A percentile compares a stretch with the other conserved stretches of the same genome.
phyloP scores from a whole-genome alignment of 1,140 invertebrate genomes.

The Temnothorax longispinosus region DNA sequence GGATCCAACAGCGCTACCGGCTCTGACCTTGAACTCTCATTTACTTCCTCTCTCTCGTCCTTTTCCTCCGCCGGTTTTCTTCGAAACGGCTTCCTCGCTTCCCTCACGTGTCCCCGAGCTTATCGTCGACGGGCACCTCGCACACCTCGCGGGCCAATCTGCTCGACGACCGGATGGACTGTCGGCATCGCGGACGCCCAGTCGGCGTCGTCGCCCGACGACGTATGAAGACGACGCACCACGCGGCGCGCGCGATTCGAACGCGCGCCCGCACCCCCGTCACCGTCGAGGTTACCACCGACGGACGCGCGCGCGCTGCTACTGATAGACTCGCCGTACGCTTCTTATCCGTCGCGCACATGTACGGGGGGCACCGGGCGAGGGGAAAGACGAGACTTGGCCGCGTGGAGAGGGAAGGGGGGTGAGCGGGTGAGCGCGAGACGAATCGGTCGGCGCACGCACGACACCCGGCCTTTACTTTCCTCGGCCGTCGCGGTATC shows the following conservation, averaged over 20 bases:
- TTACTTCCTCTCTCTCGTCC: conserved; percentile 29
- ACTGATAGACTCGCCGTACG: conserved; percentile 52
- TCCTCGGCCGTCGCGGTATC: conserved; percentile 65
- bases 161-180: conserved; percentile 25
- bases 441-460: conserved; percentile 66
- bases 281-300: conserved; percentile 40
- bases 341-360: conserved; percentile 59
- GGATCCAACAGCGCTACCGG: conserved; percentile 36
- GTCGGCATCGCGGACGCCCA: conserved; percentile 42
- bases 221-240: not conserved
- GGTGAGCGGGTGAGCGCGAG: no score
- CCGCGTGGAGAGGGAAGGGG: no score
- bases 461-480: conserved; percentile 71
- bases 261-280: conserved; percentile 21
- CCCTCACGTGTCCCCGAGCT: not conserved
- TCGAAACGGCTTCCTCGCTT: no score
- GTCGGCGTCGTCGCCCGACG: not conserved
- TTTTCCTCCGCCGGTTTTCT: no score
- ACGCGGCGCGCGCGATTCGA: not conserved
- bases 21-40: conserved; percentile 73
- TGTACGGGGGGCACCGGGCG: not conserved
- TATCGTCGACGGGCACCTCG: not conserved
- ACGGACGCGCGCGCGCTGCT: conserved; percentile 53
- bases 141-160: not conserved
- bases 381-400: not conserved